Evolutionary conservation across 2,888 invertebrate genomes (phyloP).

Genomic region (Meiosimyza decipiens): DNA sequence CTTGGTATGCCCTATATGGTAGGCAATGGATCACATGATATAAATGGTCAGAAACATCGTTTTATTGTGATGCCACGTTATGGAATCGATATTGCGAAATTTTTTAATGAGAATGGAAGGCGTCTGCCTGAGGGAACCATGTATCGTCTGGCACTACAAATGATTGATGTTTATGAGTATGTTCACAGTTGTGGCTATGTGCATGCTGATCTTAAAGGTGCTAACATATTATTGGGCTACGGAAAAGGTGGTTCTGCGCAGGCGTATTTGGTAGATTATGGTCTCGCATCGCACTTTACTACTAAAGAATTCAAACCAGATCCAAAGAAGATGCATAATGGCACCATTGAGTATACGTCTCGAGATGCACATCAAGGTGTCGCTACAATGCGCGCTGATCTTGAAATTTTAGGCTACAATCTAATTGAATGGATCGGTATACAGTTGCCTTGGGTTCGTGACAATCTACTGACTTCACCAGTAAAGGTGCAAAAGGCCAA

Average conservation of each 20-base stretch:
- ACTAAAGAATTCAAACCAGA: slow-evolving; percentile 87
- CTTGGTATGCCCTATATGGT: slow-evolving; percentile 70
- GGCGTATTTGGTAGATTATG: slow-evolving; percentile 93
- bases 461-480: slow-evolving; percentile 70
- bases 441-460: slow-evolving; percentile 85
- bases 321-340: slow-evolving; percentile 93
- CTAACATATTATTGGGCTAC: slow-evolving; percentile 86
- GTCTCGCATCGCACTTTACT: slow-evolving; percentile 82
- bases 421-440: slow-evolving; percentile 91
- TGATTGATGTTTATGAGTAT: slow-evolving; percentile 90
- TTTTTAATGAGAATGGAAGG: slow-evolving; percentile 76
- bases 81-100: slow-evolving; percentile 85
- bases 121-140: slow-evolving; percentile 79
- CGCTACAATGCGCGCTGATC: slow-evolving; percentile 88
- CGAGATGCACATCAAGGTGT: slow-evolving; percentile 95
- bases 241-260: slow-evolving; percentile 75
- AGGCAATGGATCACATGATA: slow-evolving; percentile 84
- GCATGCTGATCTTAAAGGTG: slow-evolving; percentile 96
- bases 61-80: slow-evolving; percentile 92
- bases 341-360: slow-evolving; percentile 96
- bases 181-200: slow-evolving; percentile 91
- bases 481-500: slow-evolving; percentile 76
- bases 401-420: slow-evolving; percentile 95
- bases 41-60: slow-evolving; percentile 81
- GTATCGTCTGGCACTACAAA: slow-evolving; percentile 84